phyloP scores from a whole-genome alignment of 2,888 invertebrate genomes.

The Osmoderma eremita region DNA sequence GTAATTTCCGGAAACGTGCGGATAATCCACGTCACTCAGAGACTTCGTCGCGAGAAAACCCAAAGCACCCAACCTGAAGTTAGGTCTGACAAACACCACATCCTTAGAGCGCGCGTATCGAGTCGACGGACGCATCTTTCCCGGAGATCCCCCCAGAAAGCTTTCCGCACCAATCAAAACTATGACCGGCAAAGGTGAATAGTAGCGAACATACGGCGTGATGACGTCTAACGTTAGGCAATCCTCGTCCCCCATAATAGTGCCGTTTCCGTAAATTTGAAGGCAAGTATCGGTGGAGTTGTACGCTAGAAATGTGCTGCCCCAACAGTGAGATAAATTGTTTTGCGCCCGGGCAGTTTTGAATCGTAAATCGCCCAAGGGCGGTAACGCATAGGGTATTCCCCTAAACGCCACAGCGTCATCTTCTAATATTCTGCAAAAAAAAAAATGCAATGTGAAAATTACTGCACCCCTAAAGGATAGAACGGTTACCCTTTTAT shows the following conservation, averaged over 20 bases:
- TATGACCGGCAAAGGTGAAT: conserved; percentile 82
- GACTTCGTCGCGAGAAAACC: conserved; percentile 84
- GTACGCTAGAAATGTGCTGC: conserved; percentile 76
- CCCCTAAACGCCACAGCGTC: conserved; percentile 83
- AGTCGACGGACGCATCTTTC: conserved; percentile 77
- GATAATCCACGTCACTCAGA: conserved; percentile 75
- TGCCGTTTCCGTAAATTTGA: conserved; percentile 76
- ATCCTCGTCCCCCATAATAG: conserved; percentile 77
- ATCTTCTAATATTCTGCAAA: conserved; percentile 75
- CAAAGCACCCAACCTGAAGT: conserved; percentile 72
- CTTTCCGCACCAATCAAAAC: conserved; percentile 84
- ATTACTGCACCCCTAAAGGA: conserved; percentile 5
- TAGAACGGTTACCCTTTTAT: conserved; percentile 75
- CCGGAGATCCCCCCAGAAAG: conserved; percentile 80
- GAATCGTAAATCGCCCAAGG: conserved; percentile 75
- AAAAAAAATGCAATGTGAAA: conserved; percentile 33
- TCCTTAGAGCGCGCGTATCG: conserved; percentile 79
- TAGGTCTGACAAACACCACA: conserved; percentile 87
- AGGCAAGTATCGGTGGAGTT: conserved; percentile 75
- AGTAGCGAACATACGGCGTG: conserved; percentile 83
- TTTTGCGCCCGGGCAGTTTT: conserved; percentile 74
- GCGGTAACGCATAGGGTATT: conserved; percentile 83
- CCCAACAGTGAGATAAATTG: conserved; percentile 81
- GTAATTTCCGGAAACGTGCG: conserved; percentile 85
- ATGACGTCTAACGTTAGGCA: conserved; percentile 85